These are phyloP conservation scores for Pimephales promelas DNA, from an alignment of 2,113 vertebrate genomes.

Conservation along the genomic window DNA sequence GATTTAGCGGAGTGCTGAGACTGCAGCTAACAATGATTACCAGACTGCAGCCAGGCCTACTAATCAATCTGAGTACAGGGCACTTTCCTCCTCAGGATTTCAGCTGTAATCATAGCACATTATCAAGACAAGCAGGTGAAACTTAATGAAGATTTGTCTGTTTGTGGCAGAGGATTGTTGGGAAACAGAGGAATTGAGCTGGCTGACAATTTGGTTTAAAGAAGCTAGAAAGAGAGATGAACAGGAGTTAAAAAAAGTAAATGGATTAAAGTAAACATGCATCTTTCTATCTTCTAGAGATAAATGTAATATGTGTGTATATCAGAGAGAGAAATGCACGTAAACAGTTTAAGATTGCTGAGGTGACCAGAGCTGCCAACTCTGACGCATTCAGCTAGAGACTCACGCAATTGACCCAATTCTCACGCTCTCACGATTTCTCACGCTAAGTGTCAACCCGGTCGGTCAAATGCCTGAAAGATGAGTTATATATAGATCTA, in stretches of 20 bases:
- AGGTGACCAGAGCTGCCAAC: too few species aligned
- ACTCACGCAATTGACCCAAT: too few species aligned
- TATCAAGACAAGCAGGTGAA: constrained; percentile 77
- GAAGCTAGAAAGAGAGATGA: background rate
- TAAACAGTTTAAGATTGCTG: background rate
- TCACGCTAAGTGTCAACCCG: too few species aligned
- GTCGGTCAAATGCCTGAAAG: too few species aligned
- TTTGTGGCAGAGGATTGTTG: background rate
- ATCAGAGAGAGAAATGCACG: background rate
- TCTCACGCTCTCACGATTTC: too few species aligned
- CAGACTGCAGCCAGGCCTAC: constrained; percentile 75
- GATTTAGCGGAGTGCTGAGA: constrained; percentile 82
- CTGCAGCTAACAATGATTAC: constrained; percentile 81
- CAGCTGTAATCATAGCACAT: constrained; percentile 81
- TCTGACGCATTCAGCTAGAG: too few species aligned
- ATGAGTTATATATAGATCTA: too few species aligned
- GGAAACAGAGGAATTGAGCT: background rate
- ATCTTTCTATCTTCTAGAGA: background rate
- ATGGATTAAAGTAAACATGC: background rate
- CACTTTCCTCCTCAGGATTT: constrained; percentile 78
- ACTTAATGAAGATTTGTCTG: constrained; percentile 76
- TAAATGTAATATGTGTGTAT: background rate
- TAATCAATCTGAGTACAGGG: constrained; percentile 82
- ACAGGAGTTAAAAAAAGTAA: background rate
- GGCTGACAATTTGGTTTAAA: background rate